Conservation (phyloP, 2,888 invertebrate genomes). For the Hirtodrosophila alboralis region DNA sequence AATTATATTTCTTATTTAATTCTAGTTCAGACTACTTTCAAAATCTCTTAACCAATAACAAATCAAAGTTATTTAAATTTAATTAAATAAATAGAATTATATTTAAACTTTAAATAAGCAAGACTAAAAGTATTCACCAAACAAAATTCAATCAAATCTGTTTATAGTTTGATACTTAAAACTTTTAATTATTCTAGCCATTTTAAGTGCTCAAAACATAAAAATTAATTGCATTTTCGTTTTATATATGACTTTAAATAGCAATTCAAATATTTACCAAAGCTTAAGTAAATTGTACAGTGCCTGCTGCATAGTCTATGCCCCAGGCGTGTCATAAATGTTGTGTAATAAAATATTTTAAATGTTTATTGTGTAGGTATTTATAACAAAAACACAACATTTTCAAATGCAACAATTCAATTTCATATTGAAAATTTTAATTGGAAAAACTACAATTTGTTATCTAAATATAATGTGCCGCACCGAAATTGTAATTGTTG, state of each 20-base stretch:
- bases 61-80: too few relatives aligned
- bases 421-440: conserved; percentile 59
- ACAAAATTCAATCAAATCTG: neutral
- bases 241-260: conserved; percentile 24
- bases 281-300: conserved; percentile 43
- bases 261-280: conserved; percentile 38
- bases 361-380: conserved; percentile 27
- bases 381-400: conserved; percentile 44
- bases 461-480: conserved; percentile 70
- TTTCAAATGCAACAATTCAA: conserved; percentile 59
- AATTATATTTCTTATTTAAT: too few relatives aligned
- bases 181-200: neutral
- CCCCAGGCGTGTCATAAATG: conserved; percentile 47
- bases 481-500: conserved; percentile 56
- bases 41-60: too few relatives aligned
- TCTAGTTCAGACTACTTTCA: too few relatives aligned
- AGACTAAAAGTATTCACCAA: neutral
- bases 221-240: conserved; percentile 23
- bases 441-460: conserved; percentile 70
- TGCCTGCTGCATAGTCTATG: conserved; percentile 24
- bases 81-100: too few relatives aligned
- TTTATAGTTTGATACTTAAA: neutral
- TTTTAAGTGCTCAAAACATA: conserved; percentile 10
- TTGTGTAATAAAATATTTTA: conserved; percentile 38
- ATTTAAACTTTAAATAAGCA: conserved; percentile 1